Evolutionary conservation across 1,140 invertebrate genomes (phyloP).

Genomic region (Heterodera schachtii): DNA sequence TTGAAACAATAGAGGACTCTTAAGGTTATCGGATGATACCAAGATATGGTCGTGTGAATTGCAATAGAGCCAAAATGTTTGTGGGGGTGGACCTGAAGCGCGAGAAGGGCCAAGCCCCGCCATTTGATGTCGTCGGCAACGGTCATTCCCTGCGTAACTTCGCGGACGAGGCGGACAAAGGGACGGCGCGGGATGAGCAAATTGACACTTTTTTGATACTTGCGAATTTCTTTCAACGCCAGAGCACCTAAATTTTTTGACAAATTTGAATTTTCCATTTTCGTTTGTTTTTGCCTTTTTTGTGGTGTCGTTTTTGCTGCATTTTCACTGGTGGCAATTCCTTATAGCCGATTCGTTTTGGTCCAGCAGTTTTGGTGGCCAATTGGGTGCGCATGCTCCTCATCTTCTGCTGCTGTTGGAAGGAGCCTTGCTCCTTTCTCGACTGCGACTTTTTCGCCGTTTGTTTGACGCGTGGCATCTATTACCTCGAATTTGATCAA

Average conservation of each 20-base stretch:
- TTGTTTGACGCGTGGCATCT: no score
- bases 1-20: no score
- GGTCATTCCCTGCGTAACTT: constrained; percentile 78
- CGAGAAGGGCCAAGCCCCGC: constrained; percentile 78
- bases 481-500: no score
- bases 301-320: constrained; percentile 27
- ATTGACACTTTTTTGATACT: constrained; percentile 75
- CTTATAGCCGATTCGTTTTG: not conserved
- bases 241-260: no score
- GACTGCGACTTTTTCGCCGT: no score
- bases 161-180: constrained; percentile 70
- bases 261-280: no score
- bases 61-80: not conserved
- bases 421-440: no score
- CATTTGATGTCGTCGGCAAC: constrained; percentile 76
- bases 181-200: constrained; percentile 71
- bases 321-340: constrained; percentile 24
- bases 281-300: no score
- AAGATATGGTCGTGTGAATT: no score
- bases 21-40: no score
- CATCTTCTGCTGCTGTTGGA: no score
- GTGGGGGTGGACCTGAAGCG: constrained; percentile 67
- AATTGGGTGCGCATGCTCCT: no score
- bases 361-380: constrained; percentile 12
- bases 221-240: constrained; percentile 70